Evolutionary conservation across 2,888 invertebrate species (phyloP).

Genomic region (Agrenia bidenticulata): DNA sequence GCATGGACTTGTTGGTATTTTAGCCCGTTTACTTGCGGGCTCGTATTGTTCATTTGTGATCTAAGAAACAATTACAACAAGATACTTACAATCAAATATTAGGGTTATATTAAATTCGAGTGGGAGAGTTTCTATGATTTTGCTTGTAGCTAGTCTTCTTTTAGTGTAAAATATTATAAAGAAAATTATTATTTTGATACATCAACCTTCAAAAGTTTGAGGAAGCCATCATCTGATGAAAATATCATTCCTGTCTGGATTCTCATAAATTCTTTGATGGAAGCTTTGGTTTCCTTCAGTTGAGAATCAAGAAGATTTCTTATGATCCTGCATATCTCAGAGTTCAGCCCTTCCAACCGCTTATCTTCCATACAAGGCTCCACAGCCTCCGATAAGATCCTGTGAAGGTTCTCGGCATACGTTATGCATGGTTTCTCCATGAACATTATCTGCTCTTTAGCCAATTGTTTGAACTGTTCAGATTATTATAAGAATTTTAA

Average conservation of each 20-base stretch:
- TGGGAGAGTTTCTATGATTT: too few relatives aligned
- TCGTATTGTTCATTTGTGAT: too few relatives aligned
- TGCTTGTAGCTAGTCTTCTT: too few relatives aligned
- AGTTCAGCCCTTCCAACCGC: neutral
- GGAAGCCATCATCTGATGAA: neutral
- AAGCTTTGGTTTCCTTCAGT: neutral
- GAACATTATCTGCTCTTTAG: neutral
- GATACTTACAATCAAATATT: too few relatives aligned
- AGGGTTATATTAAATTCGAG: too few relatives aligned
- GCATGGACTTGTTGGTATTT: too few relatives aligned
- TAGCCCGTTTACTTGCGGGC: too few relatives aligned
- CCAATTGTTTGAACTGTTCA: neutral
- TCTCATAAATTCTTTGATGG: neutral
- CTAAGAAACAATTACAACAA: too few relatives aligned
- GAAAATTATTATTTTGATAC: too few relatives aligned
- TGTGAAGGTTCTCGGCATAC: neutral
- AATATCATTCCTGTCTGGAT: neutral
- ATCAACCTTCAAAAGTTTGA: neutral
- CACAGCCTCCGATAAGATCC: neutral
- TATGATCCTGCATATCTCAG: neutral
- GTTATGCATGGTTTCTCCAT: neutral
- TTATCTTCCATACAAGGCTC: neutral
- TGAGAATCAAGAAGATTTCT: neutral
- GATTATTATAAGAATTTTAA: neutral
- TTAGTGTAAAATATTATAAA: too few relatives aligned